phyloP scores from a whole-genome alignment of 2,113 vertebrate species.

The Nanorana parkeri region DNA sequence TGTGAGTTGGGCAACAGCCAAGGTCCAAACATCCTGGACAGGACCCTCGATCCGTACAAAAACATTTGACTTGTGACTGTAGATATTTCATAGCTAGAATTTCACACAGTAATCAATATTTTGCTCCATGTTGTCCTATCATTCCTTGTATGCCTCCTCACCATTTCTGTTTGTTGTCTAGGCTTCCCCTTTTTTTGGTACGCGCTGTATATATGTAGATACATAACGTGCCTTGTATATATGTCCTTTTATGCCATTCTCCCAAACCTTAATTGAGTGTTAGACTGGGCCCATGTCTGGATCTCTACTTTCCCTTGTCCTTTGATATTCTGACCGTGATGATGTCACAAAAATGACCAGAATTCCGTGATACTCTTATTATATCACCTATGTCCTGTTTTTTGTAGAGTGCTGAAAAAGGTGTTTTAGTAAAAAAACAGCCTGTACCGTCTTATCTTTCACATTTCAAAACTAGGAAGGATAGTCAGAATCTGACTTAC shows the following conservation, averaged over 20 bases:
- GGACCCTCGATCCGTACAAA: constrained; percentile 2
- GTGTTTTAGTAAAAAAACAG: neutral
- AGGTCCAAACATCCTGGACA: constrained; percentile 9
- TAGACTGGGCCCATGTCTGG: neutral
- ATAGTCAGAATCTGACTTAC: too few species aligned
- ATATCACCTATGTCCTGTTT: neutral
- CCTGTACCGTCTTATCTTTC: neutral
- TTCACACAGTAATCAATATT: constrained; percentile 11
- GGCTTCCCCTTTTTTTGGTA: constrained; percentile 25
- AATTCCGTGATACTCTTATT: neutral
- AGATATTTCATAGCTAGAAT: constrained; percentile 42
- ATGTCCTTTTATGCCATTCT: constrained; percentile 29
- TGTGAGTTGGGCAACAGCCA: neutral
- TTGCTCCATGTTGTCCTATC: constrained; percentile 22
- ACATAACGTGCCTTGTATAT: constrained; percentile 51
- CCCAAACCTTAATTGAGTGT: neutral
- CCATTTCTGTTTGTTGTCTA: neutral
- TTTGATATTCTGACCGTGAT: neutral
- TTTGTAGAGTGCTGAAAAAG: neutral
- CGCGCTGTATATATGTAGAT: constrained; percentile 54
- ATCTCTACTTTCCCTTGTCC: neutral
- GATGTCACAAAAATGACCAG: neutral
- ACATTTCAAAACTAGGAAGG: neutral
- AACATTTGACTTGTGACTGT: constrained; percentile 24
- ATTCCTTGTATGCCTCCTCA: neutral